Base-by-base conservation (phyloP, 2,888 invertebrate species). In the Papilio demoleus region DNA sequence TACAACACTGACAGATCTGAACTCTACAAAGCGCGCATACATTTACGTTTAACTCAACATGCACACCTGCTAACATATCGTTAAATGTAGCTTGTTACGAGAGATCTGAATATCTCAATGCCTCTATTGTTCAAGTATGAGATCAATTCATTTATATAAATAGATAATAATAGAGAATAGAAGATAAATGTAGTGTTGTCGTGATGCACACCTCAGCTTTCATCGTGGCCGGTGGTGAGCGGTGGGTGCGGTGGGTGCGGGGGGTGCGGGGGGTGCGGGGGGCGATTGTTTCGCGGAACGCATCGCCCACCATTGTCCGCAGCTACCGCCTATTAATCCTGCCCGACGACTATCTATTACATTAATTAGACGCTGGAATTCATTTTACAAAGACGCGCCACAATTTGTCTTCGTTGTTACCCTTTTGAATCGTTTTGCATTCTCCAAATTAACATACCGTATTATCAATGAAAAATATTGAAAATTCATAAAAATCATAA, bases 361-460 rank as follows among this genome's bases (percentile, higher is more conserved):
- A 71, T 78, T 81, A 84, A 84, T 84, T 84, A 84, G 81, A 76
- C 71, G 70, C 68, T 75, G 80, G 79, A 81, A 83, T 83, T 76
- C 77, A 76, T 79, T 77, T 78, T 71, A 75, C 74, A 71, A 65
- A 70, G 72, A 71, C 75, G 73, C 61, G 71, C 6, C 61, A 62
- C 76, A 72, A 82, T 82, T 81, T 76, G 78, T 81, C 72, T 72
- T 70, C 50, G 63, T 50, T 56, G 50, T 68, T 70, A 68, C 64
- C 65, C 77, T 72, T 65, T 60, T 27, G 19, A 31, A 22, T 58
- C 67, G 65, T 73, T 71, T 73, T 74, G 53, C 22, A 24, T 65
- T 63, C 53, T 24, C 58, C 34, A 68, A 67, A 53, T 70, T 70
- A 42, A 66, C 67, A 60, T 45, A 45, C 27, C 17, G 58, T 58